phyloP scores from a whole-genome alignment of 2,888 invertebrate genomes.

The Zonitis immaculata region DNA sequence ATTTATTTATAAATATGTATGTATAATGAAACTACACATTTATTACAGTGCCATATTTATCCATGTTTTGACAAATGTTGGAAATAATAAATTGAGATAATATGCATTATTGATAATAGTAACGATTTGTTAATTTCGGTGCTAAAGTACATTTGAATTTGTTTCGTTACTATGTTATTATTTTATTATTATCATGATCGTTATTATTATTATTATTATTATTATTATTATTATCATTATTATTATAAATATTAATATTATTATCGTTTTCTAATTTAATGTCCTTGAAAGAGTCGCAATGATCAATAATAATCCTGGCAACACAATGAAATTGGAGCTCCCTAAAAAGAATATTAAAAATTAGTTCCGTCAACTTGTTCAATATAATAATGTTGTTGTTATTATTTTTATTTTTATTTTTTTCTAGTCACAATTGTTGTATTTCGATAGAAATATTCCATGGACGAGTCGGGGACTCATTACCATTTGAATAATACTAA shows the following conservation, averaged over 20 bases:
- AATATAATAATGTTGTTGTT: neutral
- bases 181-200: no score
- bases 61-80: neutral
- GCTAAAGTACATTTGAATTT: conserved; percentile 4
- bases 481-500: conserved; percentile 7
- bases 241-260: no score
- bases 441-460: neutral
- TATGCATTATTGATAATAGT: neutral
- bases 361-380: neutral
- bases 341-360: conserved; percentile 23
- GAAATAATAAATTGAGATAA: no score
- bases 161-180: no score
- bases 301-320: conserved; percentile 27
- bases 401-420: neutral
- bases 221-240: no score
- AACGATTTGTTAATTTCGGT: conserved; percentile 13
- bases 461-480: neutral
- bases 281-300: conserved; percentile 23
- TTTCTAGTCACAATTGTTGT: neutral
- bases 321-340: conserved; percentile 21
- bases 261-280: conserved; percentile 19
- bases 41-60: no score
- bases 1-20: no score
- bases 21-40: no score
- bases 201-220: no score